Evolutionary conservation across 2,888 invertebrate species (phyloP), one percentile per base, ranked within the genome.

Genomic region (Sericinus montela): DNA sequence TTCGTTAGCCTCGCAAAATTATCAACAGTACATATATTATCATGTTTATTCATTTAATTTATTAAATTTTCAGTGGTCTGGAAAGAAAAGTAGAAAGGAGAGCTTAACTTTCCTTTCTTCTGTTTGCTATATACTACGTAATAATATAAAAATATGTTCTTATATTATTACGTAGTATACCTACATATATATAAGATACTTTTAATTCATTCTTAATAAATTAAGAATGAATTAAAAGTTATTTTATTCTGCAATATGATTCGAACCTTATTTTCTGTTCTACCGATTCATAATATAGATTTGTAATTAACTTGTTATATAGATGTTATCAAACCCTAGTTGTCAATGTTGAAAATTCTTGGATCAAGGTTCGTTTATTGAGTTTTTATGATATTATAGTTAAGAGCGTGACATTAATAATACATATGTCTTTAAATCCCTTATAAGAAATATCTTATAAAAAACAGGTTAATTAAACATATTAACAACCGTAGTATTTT

Each of bases 221-320:
- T n/a, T n/a, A n/a, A n/a, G n/a, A n/a, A 19, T 19, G 19, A 19
- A 2, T 3, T 3, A 19, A 19, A 19, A 5, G 19, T 25, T 14
- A 23, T 3, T 35, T 43, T 35, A n/a, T 28, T 35, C 14, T 43
- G 0, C 13, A 35, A 44, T 6, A 25, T 6, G 19, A 28, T 44
- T 28, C 14, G 25, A 5, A 34, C 19, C 9, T 1, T 44, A 48
- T 42, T 29, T 42, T 36, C 41, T 32, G 37, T 42, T 25, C 29
- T 29, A 30, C 16, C 25, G 37, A 14, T 39, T 44, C 14, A 35
- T 30, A 28, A 48, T 25, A 11, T 25, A 43, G 30, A 29, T 40
- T 48, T 13, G 34, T 49, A 45, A 49, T 49, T 49, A 45, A 49
- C 40, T 45, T 35, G 42, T 48, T 43, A 48, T 29, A 48, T 29